phyloP scores from a whole-genome alignment of 1,140 invertebrate species.

The Tenebrio molitor region DNA sequence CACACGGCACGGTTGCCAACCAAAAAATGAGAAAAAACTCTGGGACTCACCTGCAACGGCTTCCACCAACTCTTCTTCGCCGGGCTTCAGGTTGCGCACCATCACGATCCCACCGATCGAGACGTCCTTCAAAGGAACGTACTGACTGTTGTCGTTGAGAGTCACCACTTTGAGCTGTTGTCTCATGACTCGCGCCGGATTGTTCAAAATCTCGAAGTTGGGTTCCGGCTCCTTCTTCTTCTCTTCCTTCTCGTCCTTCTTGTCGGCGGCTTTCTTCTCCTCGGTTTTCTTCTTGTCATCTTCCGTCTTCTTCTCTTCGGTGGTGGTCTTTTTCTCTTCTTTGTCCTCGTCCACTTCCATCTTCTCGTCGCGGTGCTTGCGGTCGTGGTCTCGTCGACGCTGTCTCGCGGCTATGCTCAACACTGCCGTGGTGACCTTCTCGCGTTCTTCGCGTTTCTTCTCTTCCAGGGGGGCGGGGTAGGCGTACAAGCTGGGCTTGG shows the following conservation, averaged over 20 bases:
- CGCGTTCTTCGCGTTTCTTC: slow-evolving; percentile 96
- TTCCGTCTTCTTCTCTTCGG: slow-evolving; percentile 60
- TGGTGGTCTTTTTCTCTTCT: slow-evolving; percentile 68
- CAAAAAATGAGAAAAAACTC: slow-evolving; percentile 9
- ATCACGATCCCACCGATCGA: slow-evolving; percentile 97
- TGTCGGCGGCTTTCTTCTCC: slow-evolving; percentile 59
- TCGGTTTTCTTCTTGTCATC: slow-evolving; percentile 65
- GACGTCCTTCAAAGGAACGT: slow-evolving; percentile 91
- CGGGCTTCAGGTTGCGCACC: slow-evolving; percentile 85
- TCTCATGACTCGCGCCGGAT: slow-evolving; percentile 94
- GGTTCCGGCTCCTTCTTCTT: slow-evolving; percentile 90
- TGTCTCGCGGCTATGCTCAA: slow-evolving; percentile 96
- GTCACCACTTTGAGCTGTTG: slow-evolving; percentile 93
- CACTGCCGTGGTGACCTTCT: slow-evolving; percentile 97
- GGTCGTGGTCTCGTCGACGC: slow-evolving; percentile 80
- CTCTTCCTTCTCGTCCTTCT: slow-evolving; percentile 69
- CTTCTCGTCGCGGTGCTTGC: slow-evolving; percentile 70
- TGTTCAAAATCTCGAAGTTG: slow-evolving; percentile 91
- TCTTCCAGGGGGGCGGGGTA: slow-evolving; percentile 98
- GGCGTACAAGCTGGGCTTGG: slow-evolving; percentile 94
- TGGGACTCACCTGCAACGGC: slow-evolving; percentile 78
- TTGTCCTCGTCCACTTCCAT: slow-evolving; percentile 71
- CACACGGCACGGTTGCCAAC: slow-evolving; percentile 44
- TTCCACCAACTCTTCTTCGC: slow-evolving; percentile 92
- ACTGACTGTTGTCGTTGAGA: slow-evolving; percentile 84